phyloP scores from a whole-genome alignment of 2,797 vertebrate genomes.

The Microctenopoma lineatum region DNA sequence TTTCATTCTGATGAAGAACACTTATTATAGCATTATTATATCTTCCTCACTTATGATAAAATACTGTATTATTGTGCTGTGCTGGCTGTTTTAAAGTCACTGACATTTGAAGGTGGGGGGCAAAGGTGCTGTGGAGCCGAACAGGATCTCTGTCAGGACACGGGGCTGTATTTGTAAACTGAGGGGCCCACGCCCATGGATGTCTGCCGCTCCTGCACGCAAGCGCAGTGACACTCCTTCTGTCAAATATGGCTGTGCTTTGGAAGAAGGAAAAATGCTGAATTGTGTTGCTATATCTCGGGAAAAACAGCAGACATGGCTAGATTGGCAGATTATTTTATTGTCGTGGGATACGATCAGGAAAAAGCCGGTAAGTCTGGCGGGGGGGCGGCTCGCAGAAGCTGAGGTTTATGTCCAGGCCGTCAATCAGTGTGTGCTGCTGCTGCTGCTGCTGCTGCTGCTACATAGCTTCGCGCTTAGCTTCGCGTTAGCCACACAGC shows the following conservation, averaged over 20 bases:
- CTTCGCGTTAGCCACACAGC: constrained; percentile 68
- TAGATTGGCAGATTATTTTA: constrained; percentile 96
- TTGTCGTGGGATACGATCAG: constrained; percentile 95
- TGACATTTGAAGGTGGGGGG: not conserved
- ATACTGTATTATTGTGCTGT: not conserved
- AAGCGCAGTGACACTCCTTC: constrained; percentile 88
- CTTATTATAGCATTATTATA: too few species aligned
- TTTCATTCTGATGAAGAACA: too few species aligned
- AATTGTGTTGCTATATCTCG: constrained; percentile 83
- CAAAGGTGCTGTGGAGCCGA: constrained; percentile 8
- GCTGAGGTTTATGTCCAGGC: constrained; percentile 72
- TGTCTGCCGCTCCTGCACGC: constrained; percentile 78
- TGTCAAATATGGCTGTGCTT: constrained; percentile 97
- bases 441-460: constrained; percentile 77
- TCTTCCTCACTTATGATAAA: not conserved
- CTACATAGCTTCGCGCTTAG: constrained; percentile 71
- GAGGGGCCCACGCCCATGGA: constrained; percentile 83
- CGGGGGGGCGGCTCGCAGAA: constrained; percentile 15
- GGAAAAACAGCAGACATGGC: constrained; percentile 90
- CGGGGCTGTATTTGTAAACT: constrained; percentile 70
- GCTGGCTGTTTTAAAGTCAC: not conserved
- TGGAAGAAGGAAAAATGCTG: constrained; percentile 94
- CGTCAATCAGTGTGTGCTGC: constrained; percentile 69
- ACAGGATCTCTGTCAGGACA: constrained; percentile 33
- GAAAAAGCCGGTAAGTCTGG: constrained; percentile 92